phyloP scores from a whole-genome alignment of 2,888 invertebrate species.

The Anoplius nigerrimus region DNA sequence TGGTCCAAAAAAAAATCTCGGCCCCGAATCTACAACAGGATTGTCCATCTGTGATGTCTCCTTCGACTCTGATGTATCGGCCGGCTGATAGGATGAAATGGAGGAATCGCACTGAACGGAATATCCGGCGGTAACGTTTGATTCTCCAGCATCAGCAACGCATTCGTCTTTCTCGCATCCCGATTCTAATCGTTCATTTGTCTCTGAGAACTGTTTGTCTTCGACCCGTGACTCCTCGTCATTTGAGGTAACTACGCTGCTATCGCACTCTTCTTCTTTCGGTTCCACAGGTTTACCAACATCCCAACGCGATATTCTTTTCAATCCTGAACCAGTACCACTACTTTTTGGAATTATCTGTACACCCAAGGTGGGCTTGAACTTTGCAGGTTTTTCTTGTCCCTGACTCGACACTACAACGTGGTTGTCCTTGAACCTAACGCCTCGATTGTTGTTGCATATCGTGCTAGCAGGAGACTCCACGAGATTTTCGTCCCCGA shows the following conservation, averaged over 20 bases:
- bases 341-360: conserved; percentile 67
- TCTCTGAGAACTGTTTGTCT: too few relatives aligned
- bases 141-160: conserved; percentile 1
- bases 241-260: conserved; percentile 59
- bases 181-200: too few relatives aligned
- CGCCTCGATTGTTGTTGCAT: conserved; percentile 54
- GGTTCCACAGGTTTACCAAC: conserved; percentile 70
- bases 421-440: conserved; percentile 41
- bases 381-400: conserved; percentile 62
- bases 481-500: conserved; percentile 19
- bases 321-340: conserved; percentile 46
- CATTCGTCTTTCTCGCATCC: conserved; percentile 29
- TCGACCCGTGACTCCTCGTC: conserved; percentile 41
- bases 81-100: conserved; percentile 42
- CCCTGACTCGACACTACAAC: conserved; percentile 45
- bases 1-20: conserved; percentile 73
- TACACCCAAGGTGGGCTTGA: conserved; percentile 71
- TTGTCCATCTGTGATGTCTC: conserved; percentile 17
- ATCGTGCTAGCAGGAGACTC: conserved; percentile 55
- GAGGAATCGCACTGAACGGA: conserved; percentile 59
- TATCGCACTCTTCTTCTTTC: conserved; percentile 59
- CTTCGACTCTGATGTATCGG: conserved; percentile 43
- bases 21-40: conserved; percentile 49
- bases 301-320: conserved; percentile 75
- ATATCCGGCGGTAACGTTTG: conserved; percentile 1